Evolutionary conservation across 1,140 invertebrate species (phyloP), one percentile per base, ranked within the genome.

Genomic region (Neodiprion virginianus): DNA sequence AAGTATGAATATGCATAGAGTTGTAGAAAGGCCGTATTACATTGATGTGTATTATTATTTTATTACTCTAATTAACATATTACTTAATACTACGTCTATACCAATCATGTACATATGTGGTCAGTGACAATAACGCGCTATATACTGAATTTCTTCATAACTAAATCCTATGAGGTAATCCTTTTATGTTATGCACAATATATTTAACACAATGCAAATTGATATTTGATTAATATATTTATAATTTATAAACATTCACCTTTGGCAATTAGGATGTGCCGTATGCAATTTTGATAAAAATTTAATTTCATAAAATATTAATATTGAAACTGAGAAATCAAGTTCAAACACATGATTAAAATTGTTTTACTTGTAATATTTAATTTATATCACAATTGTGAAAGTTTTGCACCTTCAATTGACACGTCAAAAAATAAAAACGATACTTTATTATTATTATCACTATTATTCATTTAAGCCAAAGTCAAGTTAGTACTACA

Each of bases 61-160:
- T 67, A 69, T 65, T 74, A 50, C 48, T 67, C 48, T 17, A 69
- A 23, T 47, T 23, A 71, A 71, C n/a, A 67, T 75, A 69, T 67
- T 71, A 70, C 72, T 72, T 50, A 72, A 75, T 75, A 50, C 48
- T 75, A 75, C 74, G 72, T 48, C 48, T 50, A 72, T 72, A 70
- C 67, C 7, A 67, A 40, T 76, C 71, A 73, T 76, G 10, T 76
- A 71, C 72, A 73, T 66, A 73, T 4, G 2, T 40, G 28, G 17
- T 73, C 23, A 49, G 50, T 73, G 47, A 73, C 48, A 47, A 71
- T 48, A 49, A 65, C 61, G 12, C 1, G 17, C 17, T 40, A 40
- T 40, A 40, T 65, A 65, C 1, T 14, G 4, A 14, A 65, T 14
- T 5, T 65, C 7, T 14, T 65, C 17, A 65, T 21, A 65, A 17